Conservation (phyloP, 2,797 vertebrate genomes). For the Leptodactylus fallax region DNA sequence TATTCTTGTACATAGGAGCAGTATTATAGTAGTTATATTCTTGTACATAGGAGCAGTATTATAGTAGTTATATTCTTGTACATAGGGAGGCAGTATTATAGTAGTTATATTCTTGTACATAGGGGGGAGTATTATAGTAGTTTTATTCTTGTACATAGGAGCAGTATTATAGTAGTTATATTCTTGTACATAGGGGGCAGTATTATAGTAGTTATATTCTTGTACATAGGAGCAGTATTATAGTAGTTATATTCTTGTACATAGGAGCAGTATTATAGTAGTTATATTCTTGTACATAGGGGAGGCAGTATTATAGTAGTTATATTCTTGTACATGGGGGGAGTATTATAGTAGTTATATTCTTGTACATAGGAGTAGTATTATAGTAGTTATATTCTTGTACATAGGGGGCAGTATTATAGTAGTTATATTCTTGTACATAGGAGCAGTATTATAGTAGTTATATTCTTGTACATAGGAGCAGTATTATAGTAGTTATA, state of each 20-base stretch:
- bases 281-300: conserved; percentile 8
- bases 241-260: conserved; percentile 15
- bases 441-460: not conserved
- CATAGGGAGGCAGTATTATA: not conserved
- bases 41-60: not conserved
- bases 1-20: not conserved
- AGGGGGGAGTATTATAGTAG: conserved; percentile 12
- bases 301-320: not conserved
- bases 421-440: not conserved
- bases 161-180: conserved; percentile 1
- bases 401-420: not conserved
- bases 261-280: conserved; percentile 7
- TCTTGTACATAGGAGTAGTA: no score
- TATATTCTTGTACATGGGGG: not conserved
- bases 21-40: conserved; percentile 1
- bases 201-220: conserved; percentile 19
- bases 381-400: no score
- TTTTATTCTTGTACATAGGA: not conserved
- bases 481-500: not conserved
- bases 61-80: not conserved
- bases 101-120: not conserved
- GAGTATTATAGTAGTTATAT: no score
- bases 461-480: not conserved
- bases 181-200: not conserved
- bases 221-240: conserved; percentile 7